Conservation (phyloP, 1,140 invertebrate species). For the Drosophila azteca region DNA sequence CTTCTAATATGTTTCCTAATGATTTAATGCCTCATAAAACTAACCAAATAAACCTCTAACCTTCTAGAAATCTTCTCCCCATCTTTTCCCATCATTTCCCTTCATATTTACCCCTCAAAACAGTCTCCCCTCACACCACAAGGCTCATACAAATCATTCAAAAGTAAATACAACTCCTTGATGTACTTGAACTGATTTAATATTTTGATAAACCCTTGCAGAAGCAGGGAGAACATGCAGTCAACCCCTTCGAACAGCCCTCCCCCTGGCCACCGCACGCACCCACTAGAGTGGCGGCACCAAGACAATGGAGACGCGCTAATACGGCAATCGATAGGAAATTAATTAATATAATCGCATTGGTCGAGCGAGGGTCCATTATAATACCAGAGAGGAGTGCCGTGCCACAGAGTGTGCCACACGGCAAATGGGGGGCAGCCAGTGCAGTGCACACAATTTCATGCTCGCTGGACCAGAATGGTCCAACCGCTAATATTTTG, state of each 20-base stretch:
- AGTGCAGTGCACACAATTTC: constrained; percentile 57
- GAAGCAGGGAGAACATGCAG: background rate
- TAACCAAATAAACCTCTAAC: too few relatives aligned
- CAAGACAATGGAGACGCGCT: constrained; percentile 55
- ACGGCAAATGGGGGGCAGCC: constrained; percentile 18
- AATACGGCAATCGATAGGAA: constrained; percentile 65
- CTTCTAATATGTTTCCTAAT: too few relatives aligned
- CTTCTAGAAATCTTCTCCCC: too few relatives aligned
- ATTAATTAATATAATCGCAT: constrained; percentile 77
- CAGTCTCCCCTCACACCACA: background rate
- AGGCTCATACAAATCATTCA: background rate
- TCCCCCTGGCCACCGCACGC: constrained; percentile 42
- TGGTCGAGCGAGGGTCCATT: constrained; percentile 23
- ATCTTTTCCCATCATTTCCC: too few relatives aligned
- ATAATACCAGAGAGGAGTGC: constrained; percentile 32
- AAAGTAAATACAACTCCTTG: background rate
- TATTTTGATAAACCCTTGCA: background rate
- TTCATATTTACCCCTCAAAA: background rate
- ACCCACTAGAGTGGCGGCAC: constrained; percentile 25
- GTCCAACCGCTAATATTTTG: constrained; percentile 57
- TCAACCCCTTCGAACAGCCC: background rate
- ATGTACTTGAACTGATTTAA: constrained; percentile 10
- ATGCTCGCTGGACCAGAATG: constrained; percentile 59
- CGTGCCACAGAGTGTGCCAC: constrained; percentile 4
- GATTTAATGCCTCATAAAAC: too few relatives aligned